Evolutionary conservation across 1,140 invertebrate genomes (phyloP).

Genomic region (Dufourea novaeangliae): DNA sequence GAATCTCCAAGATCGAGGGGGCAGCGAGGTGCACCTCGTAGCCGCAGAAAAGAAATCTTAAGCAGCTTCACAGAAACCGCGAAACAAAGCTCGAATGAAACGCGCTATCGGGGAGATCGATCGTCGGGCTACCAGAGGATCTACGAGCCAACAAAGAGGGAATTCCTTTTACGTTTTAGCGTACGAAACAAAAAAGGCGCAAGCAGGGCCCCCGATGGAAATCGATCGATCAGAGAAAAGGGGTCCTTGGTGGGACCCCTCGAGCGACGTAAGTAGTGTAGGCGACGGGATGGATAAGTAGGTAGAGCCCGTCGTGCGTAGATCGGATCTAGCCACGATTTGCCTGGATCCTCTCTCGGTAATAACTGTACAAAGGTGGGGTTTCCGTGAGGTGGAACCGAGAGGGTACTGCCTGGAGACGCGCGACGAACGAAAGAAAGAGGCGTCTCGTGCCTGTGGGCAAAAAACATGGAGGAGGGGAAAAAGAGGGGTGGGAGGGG

Average conservation of each 20-base stretch:
- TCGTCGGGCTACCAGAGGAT: constrained; percentile 5
- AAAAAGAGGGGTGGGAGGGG: constrained; percentile 29
- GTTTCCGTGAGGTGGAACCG: constrained; percentile 6
- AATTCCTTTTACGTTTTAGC: constrained; percentile 37
- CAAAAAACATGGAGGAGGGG: constrained; percentile 10
- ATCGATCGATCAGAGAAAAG: constrained; percentile 44
- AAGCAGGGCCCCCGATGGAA: constrained; percentile 4
- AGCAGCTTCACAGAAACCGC: constrained; percentile 20
- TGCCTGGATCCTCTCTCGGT: constrained; percentile 54
- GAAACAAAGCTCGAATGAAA: constrained; percentile 42
- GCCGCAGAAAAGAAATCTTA: neutral
- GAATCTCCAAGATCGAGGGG: neutral
- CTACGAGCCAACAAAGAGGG: constrained; percentile 31
- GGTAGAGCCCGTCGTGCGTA: constrained; percentile 22
- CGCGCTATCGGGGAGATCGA: constrained; percentile 41
- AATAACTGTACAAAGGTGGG: constrained; percentile 60
- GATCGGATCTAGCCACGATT: constrained; percentile 72
- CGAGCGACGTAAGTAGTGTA: constrained; percentile 8
- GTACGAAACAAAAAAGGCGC: constrained; percentile 35
- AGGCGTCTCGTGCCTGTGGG: neutral
- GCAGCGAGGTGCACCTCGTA: neutral
- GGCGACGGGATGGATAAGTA: constrained; percentile 30
- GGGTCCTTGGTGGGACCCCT: constrained; percentile 17
- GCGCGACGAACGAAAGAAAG: neutral
- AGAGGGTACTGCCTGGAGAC: constrained; percentile 19